Conservation (phyloP, 2,797 vertebrate species). For the Malacoraja senta region DNA sequence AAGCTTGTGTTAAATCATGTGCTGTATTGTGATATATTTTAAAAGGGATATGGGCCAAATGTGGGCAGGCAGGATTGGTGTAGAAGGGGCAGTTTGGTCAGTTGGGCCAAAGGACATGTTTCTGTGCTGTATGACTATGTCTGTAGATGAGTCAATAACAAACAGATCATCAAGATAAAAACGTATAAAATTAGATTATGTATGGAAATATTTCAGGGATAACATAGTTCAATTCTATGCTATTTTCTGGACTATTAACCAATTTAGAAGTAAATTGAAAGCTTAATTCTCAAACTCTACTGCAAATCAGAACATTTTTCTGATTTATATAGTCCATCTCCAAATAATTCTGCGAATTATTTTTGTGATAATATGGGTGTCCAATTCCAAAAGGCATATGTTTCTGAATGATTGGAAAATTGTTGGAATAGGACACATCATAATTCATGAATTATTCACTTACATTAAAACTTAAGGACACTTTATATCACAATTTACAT, state of each 20-base stretch:
- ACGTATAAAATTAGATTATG: not conserved
- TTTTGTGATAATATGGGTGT: not conserved
- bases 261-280: not conserved
- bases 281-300: not conserved
- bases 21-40: too few relatives aligned
- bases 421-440: not conserved
- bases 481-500: not conserved
- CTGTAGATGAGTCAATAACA: not conserved
- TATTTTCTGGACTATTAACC: not conserved
- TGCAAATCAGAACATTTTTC: not conserved
- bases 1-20: too few relatives aligned
- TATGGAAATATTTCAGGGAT: not conserved
- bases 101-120: too few relatives aligned
- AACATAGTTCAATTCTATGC: not conserved
- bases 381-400: not conserved
- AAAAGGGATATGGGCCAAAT: too few relatives aligned
- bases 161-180: not conserved
- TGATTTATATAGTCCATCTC: too few relatives aligned
- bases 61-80: too few relatives aligned
- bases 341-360: not conserved
- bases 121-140: not conserved
- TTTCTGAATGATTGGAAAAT: not conserved
- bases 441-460: not conserved
- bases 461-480: not conserved
- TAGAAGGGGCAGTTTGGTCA: too few relatives aligned